Base-by-base conservation (phyloP, 2,797 vertebrate species). In the Danio choprae region DNA sequence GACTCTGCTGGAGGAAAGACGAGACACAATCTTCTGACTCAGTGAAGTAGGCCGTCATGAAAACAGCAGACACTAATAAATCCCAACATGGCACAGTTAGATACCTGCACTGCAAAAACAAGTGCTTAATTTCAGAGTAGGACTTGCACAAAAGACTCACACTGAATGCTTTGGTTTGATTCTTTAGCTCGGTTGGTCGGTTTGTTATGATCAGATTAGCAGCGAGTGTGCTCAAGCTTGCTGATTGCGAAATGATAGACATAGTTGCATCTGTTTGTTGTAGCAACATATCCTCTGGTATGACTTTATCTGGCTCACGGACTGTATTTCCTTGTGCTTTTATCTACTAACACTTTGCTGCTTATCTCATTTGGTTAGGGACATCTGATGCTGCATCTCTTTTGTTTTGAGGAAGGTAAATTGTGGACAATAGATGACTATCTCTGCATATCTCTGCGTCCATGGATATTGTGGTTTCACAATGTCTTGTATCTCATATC, bases 1-100 rank as follows among this genome's bases (percentile, higher is more conserved):
- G 90, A 89, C 84, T 83, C 83, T 62, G 87, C 72, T 87, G 89
- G 88, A 89, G 87, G 90, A 89, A 89, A 91, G 80, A 84, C 85
- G 63, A 87, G 84, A 85, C 86, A 90, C 90, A 84, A 88, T 91
- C 92, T 91, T 88, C 88, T 87, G 74, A 89, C 89, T 91, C 88
- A 12, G 84, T 91, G 91, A 90, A 91, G 90, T 90, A 91, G 90
- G 71, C 56, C 16, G 60, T 84, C 75, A 48, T 81, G 46, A 65
- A 83, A 83, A 22, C 75, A 84, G 62, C 67, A 84, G 77, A 84
- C 80, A 67, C 67, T 80, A 83, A 80, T 80, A 62, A 84, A 80
- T 78, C 78, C 53, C 64, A 76, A n/a, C 74, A 46, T 86, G 43
- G 63, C 74, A 82, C 51, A 56, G 60, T 79, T 69, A 73, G 64